Percentiles rank a stretch among this genome's conserved stretches.
Conservation (phyloP, 2,888 invertebrate genomes). For the Lasioglossum villosulum region DNA sequence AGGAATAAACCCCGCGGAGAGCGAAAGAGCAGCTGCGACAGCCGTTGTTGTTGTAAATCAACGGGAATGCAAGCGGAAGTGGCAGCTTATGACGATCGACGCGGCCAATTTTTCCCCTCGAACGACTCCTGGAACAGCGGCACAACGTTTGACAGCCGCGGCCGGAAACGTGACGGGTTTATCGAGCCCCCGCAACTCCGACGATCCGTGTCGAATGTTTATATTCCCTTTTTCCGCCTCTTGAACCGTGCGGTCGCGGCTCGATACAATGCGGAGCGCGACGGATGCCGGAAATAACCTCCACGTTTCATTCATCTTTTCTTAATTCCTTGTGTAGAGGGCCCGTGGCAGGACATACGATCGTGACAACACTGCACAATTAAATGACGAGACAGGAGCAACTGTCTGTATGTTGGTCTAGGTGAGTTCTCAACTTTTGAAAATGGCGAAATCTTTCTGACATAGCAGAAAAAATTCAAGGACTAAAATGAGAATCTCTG, state of each 20-base stretch:
- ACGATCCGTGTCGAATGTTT: not conserved
- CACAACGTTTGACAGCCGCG: not conserved
- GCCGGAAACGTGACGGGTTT: conserved; percentile 17
- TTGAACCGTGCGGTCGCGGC: not conserved
- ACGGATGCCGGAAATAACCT: not conserved
- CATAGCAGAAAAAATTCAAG: not conserved
- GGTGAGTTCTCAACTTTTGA: not conserved
- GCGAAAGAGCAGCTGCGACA: not conserved
- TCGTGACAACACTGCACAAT: not conserved
- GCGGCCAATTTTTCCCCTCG: conserved; percentile 27
- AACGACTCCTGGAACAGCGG: not conserved
- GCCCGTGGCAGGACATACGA: not conserved
- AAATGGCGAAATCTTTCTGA: no score
- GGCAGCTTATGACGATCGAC: conserved; percentile 24
- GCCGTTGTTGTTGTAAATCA: conserved; percentile 29
- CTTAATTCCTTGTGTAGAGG: not conserved
- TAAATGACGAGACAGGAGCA: not conserved
- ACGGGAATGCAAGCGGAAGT: not conserved
- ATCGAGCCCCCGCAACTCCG: not conserved
- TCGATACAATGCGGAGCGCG: not conserved
- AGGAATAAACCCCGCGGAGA: not conserved
- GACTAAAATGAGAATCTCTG: not conserved
- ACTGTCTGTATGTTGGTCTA: no score
- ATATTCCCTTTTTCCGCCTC: not conserved
- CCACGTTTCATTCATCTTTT: not conserved